Conservation (phyloP, 2,797 vertebrate genomes). For the Rhinatrema bivittatum region DNA sequence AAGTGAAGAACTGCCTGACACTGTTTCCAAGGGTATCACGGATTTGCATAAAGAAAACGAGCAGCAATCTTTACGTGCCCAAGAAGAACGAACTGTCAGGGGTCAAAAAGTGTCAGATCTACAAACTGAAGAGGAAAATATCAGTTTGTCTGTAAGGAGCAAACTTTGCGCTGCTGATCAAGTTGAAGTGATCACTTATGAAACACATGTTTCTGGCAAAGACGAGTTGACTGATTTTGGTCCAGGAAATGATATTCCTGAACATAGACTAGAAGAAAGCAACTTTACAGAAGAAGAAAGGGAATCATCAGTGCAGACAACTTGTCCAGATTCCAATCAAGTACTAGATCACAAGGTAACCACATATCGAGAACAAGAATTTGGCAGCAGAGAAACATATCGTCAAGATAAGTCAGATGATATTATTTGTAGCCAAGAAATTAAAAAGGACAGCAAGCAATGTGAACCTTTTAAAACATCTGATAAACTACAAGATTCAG, state of each 20-base stretch:
- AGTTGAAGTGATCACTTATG: slow-evolving; percentile 36
- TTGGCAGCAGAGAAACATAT: too few species aligned
- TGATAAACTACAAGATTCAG: too few species aligned
- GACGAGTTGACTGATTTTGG: too few species aligned
- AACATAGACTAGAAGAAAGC: too few species aligned
- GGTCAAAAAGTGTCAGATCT: slow-evolving; percentile 8
- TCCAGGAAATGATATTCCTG: too few species aligned
- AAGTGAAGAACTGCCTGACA: slow-evolving; percentile 21
- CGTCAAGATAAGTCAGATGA: not conserved
- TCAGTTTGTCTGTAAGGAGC: too few species aligned
- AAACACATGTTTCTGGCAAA: too few species aligned
- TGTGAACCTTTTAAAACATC: slow-evolving; percentile 1
- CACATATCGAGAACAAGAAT: slow-evolving; percentile 30
- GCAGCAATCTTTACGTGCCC: not conserved
- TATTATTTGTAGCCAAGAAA: slow-evolving; percentile 9
- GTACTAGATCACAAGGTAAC: slow-evolving; percentile 2
- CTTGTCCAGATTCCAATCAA: not conserved
- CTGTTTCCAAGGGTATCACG: slow-evolving; percentile 2
- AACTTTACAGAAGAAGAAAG: too few species aligned
- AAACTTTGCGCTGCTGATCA: too few species aligned
- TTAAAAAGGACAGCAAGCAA: slow-evolving; percentile 6
- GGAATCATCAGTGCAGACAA: too few species aligned
- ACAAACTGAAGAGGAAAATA: slow-evolving; percentile 11
- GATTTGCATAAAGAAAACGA: slow-evolving; percentile 15
- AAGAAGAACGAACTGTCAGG: slow-evolving; percentile 21